These are phyloP conservation scores for Lepisosteus oculatus DNA, from an alignment of 2,113 vertebrate species.

Conservation along the genomic window DNA sequence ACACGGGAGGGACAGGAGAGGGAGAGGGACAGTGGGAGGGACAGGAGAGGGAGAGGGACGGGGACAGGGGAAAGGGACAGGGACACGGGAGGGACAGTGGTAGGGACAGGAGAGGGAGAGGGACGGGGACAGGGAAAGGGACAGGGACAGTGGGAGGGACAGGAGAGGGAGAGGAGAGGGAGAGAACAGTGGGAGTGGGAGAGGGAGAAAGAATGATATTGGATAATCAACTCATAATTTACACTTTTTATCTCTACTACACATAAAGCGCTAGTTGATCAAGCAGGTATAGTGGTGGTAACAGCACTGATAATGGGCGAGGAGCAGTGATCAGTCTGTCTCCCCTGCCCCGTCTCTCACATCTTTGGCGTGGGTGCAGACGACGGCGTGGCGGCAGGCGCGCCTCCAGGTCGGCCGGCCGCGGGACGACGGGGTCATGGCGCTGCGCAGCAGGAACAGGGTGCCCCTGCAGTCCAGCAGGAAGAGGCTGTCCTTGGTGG, in stretches of 20 bases:
- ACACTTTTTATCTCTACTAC: background rate
- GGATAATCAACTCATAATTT: no score
- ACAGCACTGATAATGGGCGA: no score
- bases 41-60: slow-evolving; percentile 38
- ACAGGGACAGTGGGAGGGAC: no score
- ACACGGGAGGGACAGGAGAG: slow-evolving; percentile 29
- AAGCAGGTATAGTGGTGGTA: background rate
- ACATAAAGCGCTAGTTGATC: background rate
- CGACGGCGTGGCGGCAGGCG: slow-evolving; percentile 47
- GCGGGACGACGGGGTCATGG: slow-evolving; percentile 48
- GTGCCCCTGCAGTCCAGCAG: slow-evolving; percentile 58
- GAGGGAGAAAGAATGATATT: background rate
- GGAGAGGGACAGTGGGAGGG: slow-evolving; percentile 55
- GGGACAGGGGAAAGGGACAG: slow-evolving; percentile 6
- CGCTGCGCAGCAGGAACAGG: slow-evolving; percentile 56
- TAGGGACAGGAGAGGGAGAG: slow-evolving; percentile 37
- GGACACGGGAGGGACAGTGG: slow-evolving; percentile 32
- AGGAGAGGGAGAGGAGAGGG: background rate
- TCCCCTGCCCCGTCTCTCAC: slow-evolving; percentile 32
- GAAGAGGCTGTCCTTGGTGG: slow-evolving; percentile 56
- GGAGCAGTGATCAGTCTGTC: background rate
- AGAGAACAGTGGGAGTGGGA: background rate
- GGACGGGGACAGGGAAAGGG: background rate
- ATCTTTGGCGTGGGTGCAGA: slow-evolving; percentile 56
- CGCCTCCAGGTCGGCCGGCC: slow-evolving; percentile 54